Percentiles rank a stretch among this genome's conserved stretches.
Conservation (phyloP, 2,797 vertebrate species). For the Eulemur rubriventer region DNA sequence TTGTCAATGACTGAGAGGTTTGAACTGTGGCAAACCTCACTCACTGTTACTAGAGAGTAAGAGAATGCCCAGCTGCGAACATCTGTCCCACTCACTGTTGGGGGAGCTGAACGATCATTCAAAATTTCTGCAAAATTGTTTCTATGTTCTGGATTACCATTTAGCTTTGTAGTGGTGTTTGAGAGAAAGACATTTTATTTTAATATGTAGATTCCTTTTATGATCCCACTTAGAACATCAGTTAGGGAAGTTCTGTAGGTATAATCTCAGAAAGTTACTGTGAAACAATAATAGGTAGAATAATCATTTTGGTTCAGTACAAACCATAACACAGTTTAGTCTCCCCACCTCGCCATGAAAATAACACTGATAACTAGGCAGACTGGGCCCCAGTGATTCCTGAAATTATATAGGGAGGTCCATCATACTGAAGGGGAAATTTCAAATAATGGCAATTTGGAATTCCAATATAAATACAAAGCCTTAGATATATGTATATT, state of each 20-base stretch:
- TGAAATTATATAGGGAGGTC: background rate
- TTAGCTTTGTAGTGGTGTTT: background rate
- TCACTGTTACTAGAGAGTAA: background rate
- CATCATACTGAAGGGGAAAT: background rate
- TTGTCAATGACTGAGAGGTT: conserved; percentile 33
- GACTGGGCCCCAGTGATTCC: background rate
- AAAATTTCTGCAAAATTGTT: background rate
- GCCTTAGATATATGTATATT: background rate
- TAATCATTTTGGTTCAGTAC: background rate
- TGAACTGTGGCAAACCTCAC: background rate
- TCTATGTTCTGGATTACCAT: background rate
- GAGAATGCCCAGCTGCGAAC: fast-evolving
- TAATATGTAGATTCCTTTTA: background rate
- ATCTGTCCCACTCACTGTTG: background rate
- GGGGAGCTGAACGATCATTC: background rate
- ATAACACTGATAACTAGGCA: background rate
- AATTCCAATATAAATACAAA: background rate
- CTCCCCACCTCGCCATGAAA: background rate
- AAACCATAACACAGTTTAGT: background rate
- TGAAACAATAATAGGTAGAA: background rate
- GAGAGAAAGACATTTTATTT: background rate
- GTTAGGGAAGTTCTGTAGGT: background rate
- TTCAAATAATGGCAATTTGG: background rate
- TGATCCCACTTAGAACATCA: background rate
- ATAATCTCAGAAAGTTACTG: background rate